phyloP scores from a whole-genome alignment of 2,113 vertebrate species.

The Muntiacus reevesi region DNA sequence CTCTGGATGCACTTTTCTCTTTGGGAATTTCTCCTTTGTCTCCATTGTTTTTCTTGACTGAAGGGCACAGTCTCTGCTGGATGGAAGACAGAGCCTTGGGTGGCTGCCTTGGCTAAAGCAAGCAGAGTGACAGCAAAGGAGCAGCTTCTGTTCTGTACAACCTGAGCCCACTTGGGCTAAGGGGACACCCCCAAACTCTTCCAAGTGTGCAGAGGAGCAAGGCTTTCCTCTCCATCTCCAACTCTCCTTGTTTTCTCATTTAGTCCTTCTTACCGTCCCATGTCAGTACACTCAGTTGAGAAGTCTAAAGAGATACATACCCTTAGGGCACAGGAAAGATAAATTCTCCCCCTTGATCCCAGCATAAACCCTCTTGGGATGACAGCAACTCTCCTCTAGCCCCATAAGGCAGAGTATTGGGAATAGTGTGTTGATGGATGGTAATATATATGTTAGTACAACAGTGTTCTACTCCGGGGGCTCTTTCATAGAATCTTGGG shows the following conservation, averaged over 20 bases:
- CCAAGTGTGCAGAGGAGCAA: not conserved
- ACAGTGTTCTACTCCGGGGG: not conserved
- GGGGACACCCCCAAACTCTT: not conserved
- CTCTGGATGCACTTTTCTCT: not conserved
- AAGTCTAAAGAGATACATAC: conserved; percentile 10
- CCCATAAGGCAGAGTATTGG: not conserved
- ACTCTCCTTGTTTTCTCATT: not conserved
- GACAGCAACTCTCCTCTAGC: not conserved
- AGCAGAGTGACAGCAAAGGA: not conserved
- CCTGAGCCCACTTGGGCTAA: not conserved
- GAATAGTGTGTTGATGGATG: conserved; percentile 22
- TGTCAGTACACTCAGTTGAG: not conserved
- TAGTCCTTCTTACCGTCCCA: not conserved
- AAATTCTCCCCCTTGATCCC: not conserved
- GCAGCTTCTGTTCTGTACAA: not conserved
- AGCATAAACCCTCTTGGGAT: not conserved
- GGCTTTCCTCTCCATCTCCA: not conserved
- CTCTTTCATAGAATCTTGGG: not conserved
- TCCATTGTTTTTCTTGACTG: not conserved
- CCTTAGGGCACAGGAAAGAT: not conserved
- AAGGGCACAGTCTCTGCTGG: not conserved
- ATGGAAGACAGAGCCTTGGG: not conserved
- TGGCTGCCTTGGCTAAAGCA: not conserved
- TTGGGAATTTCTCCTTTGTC: conserved; percentile 28
- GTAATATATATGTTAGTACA: not conserved